A percentile compares a stretch with the other conserved stretches of the same genome.
Evolutionary conservation across 2,113 vertebrate species (phyloP).

Genomic region (Vicugna pacos): DNA sequence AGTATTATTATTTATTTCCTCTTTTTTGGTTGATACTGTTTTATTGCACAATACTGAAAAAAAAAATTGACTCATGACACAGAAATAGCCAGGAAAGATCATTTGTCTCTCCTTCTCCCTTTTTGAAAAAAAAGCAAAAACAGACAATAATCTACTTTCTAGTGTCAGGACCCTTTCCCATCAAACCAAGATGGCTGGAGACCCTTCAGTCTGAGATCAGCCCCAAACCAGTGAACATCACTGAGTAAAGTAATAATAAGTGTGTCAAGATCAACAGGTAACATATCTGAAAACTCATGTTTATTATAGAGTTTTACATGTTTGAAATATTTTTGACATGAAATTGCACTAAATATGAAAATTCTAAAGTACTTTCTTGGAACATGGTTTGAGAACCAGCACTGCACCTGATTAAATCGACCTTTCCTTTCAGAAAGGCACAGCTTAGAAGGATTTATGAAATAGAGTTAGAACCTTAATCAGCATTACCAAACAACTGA

Average conservation of each 20-base stretch:
- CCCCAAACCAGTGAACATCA: neutral
- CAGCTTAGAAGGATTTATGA: neutral
- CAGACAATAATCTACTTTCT: neutral
- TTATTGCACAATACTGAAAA: neutral
- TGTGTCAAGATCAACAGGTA: neutral
- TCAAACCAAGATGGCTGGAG: neutral
- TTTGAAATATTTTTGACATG: neutral
- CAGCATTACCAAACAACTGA: neutral
- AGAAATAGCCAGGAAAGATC: neutral
- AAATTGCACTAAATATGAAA: slow-evolving; percentile 9
- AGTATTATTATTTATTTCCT: neutral
- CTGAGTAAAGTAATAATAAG: neutral
- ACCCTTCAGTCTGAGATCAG: neutral
- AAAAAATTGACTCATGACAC: neutral
- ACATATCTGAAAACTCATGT: neutral
- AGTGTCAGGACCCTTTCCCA: neutral
- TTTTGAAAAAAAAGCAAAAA: neutral
- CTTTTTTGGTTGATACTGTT: neutral
- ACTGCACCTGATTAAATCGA: neutral
- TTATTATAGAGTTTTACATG: neutral
- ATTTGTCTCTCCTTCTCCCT: neutral
- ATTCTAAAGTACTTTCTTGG: neutral
- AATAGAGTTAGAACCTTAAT: too few species aligned
- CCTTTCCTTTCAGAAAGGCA: neutral
- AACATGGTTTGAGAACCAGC: neutral